Percentiles rank a stretch among this genome's conserved stretches.
Evolutionary conservation across 2,797 vertebrate species (phyloP).

Genomic region (Enteromius anoplus): DNA sequence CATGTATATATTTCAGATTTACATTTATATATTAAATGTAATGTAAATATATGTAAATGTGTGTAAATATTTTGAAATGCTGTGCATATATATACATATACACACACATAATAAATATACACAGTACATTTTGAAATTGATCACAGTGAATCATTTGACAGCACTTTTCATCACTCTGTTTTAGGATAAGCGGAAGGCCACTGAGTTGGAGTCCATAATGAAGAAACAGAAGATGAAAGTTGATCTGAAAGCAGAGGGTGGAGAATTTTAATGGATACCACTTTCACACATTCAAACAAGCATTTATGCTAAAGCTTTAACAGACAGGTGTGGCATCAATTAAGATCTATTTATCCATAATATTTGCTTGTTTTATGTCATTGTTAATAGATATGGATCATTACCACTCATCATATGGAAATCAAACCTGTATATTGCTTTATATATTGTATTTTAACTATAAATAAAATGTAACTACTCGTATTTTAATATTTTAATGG

Average conservation of each 20-base stretch:
- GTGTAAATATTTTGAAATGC: no score
- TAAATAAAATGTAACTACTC: not conserved
- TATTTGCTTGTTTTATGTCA: constrained; percentile 21
- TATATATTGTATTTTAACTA: constrained; percentile 11
- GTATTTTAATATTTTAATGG: not conserved
- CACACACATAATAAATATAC: no score
- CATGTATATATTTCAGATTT: not conserved
- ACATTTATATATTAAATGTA: no score
- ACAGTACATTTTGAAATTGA: no score
- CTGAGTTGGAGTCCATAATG: constrained; percentile 83
- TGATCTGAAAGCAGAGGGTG: constrained; percentile 58
- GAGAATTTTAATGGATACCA: constrained; percentile 58
- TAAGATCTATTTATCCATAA: not conserved
- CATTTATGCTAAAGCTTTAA: constrained; percentile 1
- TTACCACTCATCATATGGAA: constrained; percentile 3
- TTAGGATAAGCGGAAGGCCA: constrained; percentile 71
- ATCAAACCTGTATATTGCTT: constrained; percentile 5
- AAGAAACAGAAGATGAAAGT: constrained; percentile 82
- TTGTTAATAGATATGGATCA: constrained; percentile 1
- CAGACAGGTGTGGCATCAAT: constrained; percentile 8
- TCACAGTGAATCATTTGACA: no score
- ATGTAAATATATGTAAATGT: no score
- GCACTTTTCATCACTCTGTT: constrained; percentile 4
- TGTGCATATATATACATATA: no score
- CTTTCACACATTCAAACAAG: constrained; percentile 11